Base-by-base conservation (phyloP, 2,888 invertebrate genomes). In the Cerastis leucographa region DNA sequence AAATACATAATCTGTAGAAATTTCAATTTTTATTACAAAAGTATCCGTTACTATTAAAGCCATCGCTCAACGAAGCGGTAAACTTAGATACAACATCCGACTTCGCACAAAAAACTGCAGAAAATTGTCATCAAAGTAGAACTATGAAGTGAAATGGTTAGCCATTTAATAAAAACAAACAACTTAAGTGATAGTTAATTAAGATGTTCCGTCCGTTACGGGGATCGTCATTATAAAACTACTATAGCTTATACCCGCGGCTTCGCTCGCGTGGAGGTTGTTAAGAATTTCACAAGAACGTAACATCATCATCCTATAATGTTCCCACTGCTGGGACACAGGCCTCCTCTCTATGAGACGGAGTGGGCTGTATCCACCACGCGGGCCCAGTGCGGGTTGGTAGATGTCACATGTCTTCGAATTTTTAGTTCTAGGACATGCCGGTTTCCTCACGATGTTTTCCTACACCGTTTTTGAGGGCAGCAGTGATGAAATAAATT, bases 201-300 rank as follows among this genome's bases (percentile, higher is more conserved):
- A 76, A 81, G 65, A 70, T 81, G 75, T 85, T 72, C 82, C 87
- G 85, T 64, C 40, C 54, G 54, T 75, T 69, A 72, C 81, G 59
- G 71, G 75, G 67, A 78, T 61, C 61, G 65, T 61, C 40, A 67
- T 71, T 69, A 77, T 77, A 80, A 82, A 79, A 74, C 79, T 44
- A 42, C 64, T 42, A n/a, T n/a, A 64, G 64, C 42, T 42, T 0
- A 4, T 64, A 0, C 8, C n/a, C 17, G 35, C 9, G 64, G 17
- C 7, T 64, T 64, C 17, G 17, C 14, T 42, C n/a, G 42, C 14
- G 11, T 35, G 29, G 17, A 8, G 1, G 6, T 61, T 11, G 2
- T 19, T 29, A 7, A 14, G 12, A 7, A 25, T 25, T 14, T 12
- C 56, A 56, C 1, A 7, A 14, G 56, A 1, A 56, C 56, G 25